Evolutionary conservation across 1,140 invertebrate genomes (phyloP), one percentile per base, ranked within the genome.

Genomic region (Zaprionus davidi): DNA sequence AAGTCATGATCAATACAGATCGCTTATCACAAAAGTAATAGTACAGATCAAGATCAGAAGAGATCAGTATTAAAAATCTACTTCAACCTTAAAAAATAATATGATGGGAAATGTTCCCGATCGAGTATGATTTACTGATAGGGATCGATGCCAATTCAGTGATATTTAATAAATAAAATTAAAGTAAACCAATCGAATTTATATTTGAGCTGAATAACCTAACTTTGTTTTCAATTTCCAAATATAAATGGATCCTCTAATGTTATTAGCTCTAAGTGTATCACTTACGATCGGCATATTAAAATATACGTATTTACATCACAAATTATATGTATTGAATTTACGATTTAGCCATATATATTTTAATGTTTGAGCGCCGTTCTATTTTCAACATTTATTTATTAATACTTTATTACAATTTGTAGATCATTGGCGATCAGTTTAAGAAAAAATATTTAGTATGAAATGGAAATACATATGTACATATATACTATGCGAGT

Each of bases 401-500:
- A 51, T 49, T n/a, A 41, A 41, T 41, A 41, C 38, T 41, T 41
- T 20, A 22, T 51, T 51, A 51, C 46, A 51, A 24, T 51, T 51
- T 51, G 46, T 51, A 51, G 46, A 51, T 51, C 46, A 51, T 51
- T 51, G 46, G 20, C 46, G 11, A 51, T 51, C 20, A 24, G 46
- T 24, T 22, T 12, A 22, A 3, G 12, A 6, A 2, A 51, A 51
- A 34, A 51, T 24, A 51, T 51, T 20, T 12, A 51, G 46, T 51
- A 5, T 12, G 11, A 12, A 51, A 20, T 51, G 46, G 46, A 51
- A 49, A 49, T 11, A 12, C 2, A 22, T 12, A n/a, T 20, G 7
- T 49, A 49, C 1, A 1, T 1, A 20, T 20, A 49, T 41, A 49
- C 6, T 49, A 20, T 46, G n/a, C 41, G 6, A 7, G 46, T 51